Conservation (phyloP, 2,888 invertebrate genomes). For the Ceramica pisi region DNA sequence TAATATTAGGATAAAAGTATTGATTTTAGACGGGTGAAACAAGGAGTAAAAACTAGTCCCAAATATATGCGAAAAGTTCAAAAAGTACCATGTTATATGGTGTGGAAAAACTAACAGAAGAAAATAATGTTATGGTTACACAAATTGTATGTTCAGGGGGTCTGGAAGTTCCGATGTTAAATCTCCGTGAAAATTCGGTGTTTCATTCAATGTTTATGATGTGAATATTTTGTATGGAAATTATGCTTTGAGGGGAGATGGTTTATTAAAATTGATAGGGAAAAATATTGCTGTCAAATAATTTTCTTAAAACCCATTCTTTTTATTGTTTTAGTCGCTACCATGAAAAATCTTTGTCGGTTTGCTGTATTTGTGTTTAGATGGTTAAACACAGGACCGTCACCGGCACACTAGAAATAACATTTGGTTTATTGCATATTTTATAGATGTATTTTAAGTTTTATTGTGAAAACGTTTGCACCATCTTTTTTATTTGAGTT, state of each 20-base stretch:
- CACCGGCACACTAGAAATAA: too few species aligned
- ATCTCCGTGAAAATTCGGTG: constrained; percentile 24
- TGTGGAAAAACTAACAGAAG: constrained; percentile 57
- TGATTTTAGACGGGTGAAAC: neutral
- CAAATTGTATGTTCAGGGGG: constrained; percentile 28
- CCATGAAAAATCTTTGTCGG: neutral
- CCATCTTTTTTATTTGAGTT: too few species aligned
- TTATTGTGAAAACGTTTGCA: too few species aligned
- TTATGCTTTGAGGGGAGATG: constrained; percentile 16
- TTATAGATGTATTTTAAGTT: too few species aligned
- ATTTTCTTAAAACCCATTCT: neutral
- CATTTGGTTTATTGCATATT: too few species aligned
- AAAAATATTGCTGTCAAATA: neutral
- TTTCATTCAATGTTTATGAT: constrained; percentile 28
- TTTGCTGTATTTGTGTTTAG: neutral
- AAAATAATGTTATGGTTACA: constrained; percentile 51
- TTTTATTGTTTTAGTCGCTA: neutral
- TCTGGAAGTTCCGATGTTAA: constrained; percentile 26
- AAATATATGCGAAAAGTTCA: constrained; percentile 37
- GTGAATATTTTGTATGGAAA: constrained; percentile 37
- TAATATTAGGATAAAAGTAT: too few species aligned
- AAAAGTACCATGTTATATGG: constrained; percentile 50
- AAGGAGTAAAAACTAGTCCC: neutral
- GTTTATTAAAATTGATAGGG: constrained; percentile 24
- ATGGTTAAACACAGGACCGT: too few species aligned